Base-by-base conservation (phyloP, 2,113 vertebrate species). In the Erpornis zantholeuca region DNA sequence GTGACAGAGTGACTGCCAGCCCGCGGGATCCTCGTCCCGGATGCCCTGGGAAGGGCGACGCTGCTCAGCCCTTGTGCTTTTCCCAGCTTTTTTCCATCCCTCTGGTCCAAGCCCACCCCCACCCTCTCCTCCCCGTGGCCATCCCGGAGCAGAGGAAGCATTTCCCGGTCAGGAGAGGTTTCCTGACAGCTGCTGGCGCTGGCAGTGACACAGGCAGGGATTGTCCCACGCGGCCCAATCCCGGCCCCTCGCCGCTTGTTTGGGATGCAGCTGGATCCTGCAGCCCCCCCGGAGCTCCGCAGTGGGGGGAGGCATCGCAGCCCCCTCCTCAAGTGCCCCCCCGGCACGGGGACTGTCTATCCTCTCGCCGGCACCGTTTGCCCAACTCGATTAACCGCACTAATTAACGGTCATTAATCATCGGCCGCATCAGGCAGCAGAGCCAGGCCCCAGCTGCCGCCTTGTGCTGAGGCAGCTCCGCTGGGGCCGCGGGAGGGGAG, bases 371-470 rank as follows among this genome's bases (percentile, higher is more conserved):
- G 90, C 92, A 69, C 45, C 22, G n/a, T 91, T 96, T 94, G 90
- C 90, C 94, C 94, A 81, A 78, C 75, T 84, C 91, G 28, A 94
- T 96, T 97, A 96, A 66, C 38, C 70, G 66, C 49, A 2, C 69
- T 96, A 96, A 97, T 97, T 97, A 66, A 86, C 0, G 11, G 80
- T 47, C 88, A 96, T 97, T 96, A 95, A 97, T 97, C 97, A 96
- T 3, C 11, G 5, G 69, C 89, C 7, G 22, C 29, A 9, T 8
- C 83, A 73, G 73, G 86, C 83, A 9, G 86, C 70, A n/a, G 81
- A 69, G 94, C 91, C 83, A 10, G 90, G 94, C 71, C 85, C 33
- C 80, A 64, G 87, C 68, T 92, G 92, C 68, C 0, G 29, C n/a
- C 47, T 11, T 15, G 64, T 94, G 96, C 96, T 94, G 95, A 95